phyloP scores from a whole-genome alignment of 64 coral and sea anemone genomes.

The Trachythela sp. region DNA sequence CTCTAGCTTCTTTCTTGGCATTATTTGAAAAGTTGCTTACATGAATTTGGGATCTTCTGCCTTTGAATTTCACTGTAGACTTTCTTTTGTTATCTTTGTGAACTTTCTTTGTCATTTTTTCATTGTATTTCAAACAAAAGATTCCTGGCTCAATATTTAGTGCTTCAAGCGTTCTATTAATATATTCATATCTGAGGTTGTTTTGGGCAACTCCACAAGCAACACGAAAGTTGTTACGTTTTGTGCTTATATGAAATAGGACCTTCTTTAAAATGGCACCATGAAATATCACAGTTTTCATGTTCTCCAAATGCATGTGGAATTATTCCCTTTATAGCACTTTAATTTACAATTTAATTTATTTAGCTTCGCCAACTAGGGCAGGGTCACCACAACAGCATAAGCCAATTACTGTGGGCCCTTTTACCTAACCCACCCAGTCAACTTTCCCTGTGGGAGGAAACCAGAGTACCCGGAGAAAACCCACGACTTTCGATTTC shows the following conservation, averaged over 20 bases:
- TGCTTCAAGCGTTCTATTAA: conserved; percentile 22
- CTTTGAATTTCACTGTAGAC: conserved; percentile 5
- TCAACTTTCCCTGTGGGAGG: no score
- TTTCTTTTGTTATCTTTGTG: no score
- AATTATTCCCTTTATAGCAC: conserved; percentile 22
- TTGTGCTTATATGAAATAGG: background rate
- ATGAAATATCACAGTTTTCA: conserved; percentile 5
- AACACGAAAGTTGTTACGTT: background rate
- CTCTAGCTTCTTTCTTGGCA: no score
- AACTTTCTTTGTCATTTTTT: conserved; percentile 29
- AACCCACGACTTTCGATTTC: conserved; percentile 21
- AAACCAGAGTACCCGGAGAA: no score
- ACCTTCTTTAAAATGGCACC: background rate
- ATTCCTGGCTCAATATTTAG: conserved; percentile 28
- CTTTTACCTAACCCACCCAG: no score
- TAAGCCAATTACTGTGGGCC: no score
- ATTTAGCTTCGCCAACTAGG: no score
- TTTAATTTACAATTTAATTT: no score
- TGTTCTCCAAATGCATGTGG: conserved; percentile 46
- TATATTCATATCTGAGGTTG: background rate
- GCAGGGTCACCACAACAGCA: no score
- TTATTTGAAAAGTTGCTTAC: no score
- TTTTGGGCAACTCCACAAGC: background rate
- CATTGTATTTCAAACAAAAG: background rate
- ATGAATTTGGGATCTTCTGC: no score